These are phyloP conservation scores for Macrophya alboannulata DNA, from an alignment of 2,888 invertebrate genomes.

Conservation along the genomic window DNA sequence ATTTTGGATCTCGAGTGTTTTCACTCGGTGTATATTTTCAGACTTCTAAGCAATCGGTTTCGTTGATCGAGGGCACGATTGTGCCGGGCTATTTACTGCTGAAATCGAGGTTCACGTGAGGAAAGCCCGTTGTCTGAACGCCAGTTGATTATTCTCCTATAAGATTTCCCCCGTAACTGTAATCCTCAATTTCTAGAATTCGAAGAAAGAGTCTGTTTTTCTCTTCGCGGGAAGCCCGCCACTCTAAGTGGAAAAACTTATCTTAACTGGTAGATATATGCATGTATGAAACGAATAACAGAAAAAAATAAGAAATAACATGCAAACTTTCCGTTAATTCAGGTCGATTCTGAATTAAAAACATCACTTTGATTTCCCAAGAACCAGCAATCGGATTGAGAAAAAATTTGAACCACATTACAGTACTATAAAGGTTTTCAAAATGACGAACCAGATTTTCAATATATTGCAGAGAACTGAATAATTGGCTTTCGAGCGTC, in stretches of 20 bases:
- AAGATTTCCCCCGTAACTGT: not conserved
- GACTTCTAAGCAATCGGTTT: not conserved
- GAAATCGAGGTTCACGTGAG: not conserved
- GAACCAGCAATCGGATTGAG: too few species aligned
- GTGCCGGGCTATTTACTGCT: not conserved
- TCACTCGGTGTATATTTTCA: constrained; percentile 19
- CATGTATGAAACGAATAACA: not conserved
- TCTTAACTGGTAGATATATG: not conserved
- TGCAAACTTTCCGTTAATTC: not conserved
- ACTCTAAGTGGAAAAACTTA: not conserved
- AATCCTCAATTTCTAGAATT: not conserved
- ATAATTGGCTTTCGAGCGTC: too few species aligned
- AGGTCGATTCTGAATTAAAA: not conserved
- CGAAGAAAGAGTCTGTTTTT: not conserved
- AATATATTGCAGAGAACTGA: too few species aligned
- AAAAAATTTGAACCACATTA: too few species aligned
- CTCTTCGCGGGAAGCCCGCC: not conserved
- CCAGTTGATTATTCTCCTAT: not conserved
- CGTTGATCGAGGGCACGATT: constrained; percentile 8
- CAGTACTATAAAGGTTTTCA: too few species aligned
- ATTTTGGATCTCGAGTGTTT: constrained; percentile 4
- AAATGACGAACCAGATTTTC: too few species aligned
- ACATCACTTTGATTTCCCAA: not conserved
- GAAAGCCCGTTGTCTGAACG: not conserved
- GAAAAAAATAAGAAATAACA: not conserved